phyloP scores from a whole-genome alignment of 2,797 vertebrate species.

The Rhabdomys pumilio region DNA sequence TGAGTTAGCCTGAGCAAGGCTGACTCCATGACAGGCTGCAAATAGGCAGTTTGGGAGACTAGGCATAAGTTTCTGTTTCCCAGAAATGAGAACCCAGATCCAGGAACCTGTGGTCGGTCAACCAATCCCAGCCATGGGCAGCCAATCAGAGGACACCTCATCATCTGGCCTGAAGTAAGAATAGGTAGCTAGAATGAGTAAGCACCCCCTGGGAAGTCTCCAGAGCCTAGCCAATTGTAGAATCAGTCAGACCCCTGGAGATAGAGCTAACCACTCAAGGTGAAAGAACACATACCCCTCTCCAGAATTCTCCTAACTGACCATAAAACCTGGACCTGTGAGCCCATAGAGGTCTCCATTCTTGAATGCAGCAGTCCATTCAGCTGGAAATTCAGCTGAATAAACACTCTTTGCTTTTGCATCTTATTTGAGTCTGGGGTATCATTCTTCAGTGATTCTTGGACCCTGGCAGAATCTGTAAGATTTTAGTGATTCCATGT shows the following conservation, averaged over 20 bases:
- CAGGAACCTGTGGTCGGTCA: not conserved
- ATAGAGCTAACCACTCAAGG: not conserved
- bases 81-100: not conserved
- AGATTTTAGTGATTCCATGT: not conserved
- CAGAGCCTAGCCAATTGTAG: not conserved
- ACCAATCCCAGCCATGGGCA: not conserved
- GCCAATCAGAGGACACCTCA: not conserved
- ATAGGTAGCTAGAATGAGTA: not conserved
- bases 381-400: not conserved
- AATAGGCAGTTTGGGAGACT: not conserved
- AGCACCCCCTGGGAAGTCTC: not conserved
- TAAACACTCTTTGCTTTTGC: not conserved
- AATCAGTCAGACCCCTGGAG: not conserved
- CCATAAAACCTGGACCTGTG: too few relatives aligned
- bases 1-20: not conserved
- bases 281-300: too few relatives aligned
- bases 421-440: not conserved
- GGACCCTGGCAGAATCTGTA: not conserved
- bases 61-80: not conserved
- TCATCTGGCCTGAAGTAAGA: not conserved
- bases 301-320: not conserved
- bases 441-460: not conserved
- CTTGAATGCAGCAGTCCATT: not conserved
- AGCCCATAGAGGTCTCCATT: too few relatives aligned
- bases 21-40: not conserved